Base-by-base conservation (phyloP, 2,797 vertebrate genomes). In the Aeoliscus strigatus region DNA sequence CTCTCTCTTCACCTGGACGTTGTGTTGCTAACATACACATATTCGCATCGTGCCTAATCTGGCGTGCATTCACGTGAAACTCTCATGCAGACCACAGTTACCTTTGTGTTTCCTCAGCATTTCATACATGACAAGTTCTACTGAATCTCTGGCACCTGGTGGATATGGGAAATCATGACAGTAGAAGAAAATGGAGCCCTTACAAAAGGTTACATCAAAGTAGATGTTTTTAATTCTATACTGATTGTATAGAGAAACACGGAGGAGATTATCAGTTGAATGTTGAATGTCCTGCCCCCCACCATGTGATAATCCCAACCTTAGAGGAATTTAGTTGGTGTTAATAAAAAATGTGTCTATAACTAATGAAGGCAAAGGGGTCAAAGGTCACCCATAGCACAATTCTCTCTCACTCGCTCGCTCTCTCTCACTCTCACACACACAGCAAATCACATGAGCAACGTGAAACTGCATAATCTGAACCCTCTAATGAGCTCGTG, bases 371-470 rank as follows among this genome's bases (percentile, higher is more conserved):
- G 36, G 39, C 9, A 17, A 39, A 18, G 24, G 49, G 52, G 62
- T 23, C 54, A 60, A 77, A 53, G 58, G 30, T n/a, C 14, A 12
- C n/a, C 9, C 6, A 8, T 1, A 14, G 11, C 30, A 32, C 30
- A 14, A 38, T 41, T 39, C 40, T 43, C 50, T 50, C 50, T 50
- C 51, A 15, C 60, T n/a, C n/a, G n/a, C n/a, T n/a, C n/a, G n/a
- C n/a, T n/a, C n/a, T n/a, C n/a, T n/a, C n/a, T n/a, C n/a, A n/a
- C n/a, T n/a, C n/a, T n/a, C n/a, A n/a, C n/a, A 34, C 49, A 51
- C 10, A 51, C 37, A 65, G 66, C 71, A 73, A 60, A 70, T 76
- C 65, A 66, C 55, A 66, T 48, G 60, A 76, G 66, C 64, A 75
- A 71, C 66, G 61, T 67, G 58, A 73, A 38, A 27, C 39, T 14